Evolutionary conservation across 2,888 invertebrate species (phyloP).

Genomic region (Conops quadrifasciatus): DNA sequence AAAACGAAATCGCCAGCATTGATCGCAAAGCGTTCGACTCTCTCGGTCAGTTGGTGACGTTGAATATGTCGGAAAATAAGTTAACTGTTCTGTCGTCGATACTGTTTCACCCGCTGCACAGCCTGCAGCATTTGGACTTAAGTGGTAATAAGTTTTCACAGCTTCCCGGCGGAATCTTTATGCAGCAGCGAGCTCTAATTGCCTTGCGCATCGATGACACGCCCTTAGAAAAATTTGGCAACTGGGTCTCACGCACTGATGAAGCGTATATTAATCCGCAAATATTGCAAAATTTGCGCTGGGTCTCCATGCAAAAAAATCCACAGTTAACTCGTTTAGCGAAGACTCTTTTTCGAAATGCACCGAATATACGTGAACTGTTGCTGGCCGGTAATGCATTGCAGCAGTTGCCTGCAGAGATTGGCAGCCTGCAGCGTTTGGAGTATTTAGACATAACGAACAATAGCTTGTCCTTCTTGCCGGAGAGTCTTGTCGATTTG

Average conservation of each 20-base stretch:
- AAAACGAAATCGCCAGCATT: constrained; percentile 72
- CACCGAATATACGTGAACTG: constrained; percentile 70
- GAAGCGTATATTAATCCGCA: constrained; percentile 52
- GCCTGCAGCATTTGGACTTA: constrained; percentile 69
- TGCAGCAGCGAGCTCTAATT: constrained; percentile 71
- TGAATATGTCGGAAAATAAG: constrained; percentile 71
- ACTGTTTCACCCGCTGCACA: constrained; percentile 66
- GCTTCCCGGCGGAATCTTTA: constrained; percentile 72
- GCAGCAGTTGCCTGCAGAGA: constrained; percentile 66
- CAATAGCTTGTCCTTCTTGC: constrained; percentile 77
- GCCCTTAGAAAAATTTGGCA: constrained; percentile 70
- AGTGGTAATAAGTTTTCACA: constrained; percentile 69
- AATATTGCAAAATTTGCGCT: constrained; percentile 71
- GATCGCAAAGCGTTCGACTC: constrained; percentile 75
- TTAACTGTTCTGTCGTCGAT: constrained; percentile 65
- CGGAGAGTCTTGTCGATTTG: constrained; percentile 74
- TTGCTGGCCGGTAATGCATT: constrained; percentile 77
- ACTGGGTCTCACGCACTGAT: constrained; percentile 67
- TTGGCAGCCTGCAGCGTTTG: constrained; percentile 64
- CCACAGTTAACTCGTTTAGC: constrained; percentile 71
- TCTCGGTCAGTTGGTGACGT: constrained; percentile 69
- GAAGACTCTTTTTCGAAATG: constrained; percentile 71
- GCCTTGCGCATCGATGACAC: constrained; percentile 74
- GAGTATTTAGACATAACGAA: constrained; percentile 75
- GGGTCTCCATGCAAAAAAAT: constrained; percentile 73